phyloP scores from a whole-genome alignment of 1,140 invertebrate species.

The Leptinotarsa texana region DNA sequence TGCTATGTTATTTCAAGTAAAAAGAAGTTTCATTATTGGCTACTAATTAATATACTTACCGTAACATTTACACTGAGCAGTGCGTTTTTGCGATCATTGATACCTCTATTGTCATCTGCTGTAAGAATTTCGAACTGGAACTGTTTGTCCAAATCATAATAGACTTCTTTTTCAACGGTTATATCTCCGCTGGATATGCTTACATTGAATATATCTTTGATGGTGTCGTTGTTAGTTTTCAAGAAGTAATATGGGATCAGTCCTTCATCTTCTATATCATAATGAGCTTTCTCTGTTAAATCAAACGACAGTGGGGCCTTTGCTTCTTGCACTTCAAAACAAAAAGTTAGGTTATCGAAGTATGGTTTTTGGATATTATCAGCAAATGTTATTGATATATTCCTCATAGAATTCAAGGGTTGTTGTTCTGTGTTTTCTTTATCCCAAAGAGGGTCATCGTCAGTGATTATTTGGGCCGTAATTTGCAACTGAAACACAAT shows the following conservation, averaged over 20 bases:
- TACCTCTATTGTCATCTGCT: constrained; percentile 46
- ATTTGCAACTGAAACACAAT: not conserved
- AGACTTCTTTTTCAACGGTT: constrained; percentile 42
- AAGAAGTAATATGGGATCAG: constrained; percentile 32
- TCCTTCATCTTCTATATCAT: constrained; percentile 7
- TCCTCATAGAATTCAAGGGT: not conserved
- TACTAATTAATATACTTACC: constrained; percentile 28
- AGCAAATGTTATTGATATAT: constrained; percentile 24
- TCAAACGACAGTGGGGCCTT: not conserved
- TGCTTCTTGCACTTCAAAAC: constrained; percentile 19
- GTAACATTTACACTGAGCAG: constrained; percentile 24
- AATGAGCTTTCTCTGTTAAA: not conserved
- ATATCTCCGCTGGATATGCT: constrained; percentile 23
- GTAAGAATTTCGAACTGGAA: constrained; percentile 56
- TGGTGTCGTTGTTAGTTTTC: constrained; percentile 10
- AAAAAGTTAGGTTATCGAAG: constrained; percentile 9
- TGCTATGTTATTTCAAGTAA: too few species aligned
- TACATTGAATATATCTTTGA: constrained; percentile 25
- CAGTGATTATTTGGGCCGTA: not conserved
- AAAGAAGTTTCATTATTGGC: not conserved
- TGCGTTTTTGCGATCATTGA: not conserved
- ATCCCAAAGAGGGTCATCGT: not conserved
- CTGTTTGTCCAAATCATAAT: constrained; percentile 51
- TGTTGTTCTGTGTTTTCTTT: not conserved
- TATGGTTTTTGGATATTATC: constrained; percentile 18